phyloP scores from a whole-genome alignment of 2,888 invertebrate species.

The Nephrotoma flavescens region DNA sequence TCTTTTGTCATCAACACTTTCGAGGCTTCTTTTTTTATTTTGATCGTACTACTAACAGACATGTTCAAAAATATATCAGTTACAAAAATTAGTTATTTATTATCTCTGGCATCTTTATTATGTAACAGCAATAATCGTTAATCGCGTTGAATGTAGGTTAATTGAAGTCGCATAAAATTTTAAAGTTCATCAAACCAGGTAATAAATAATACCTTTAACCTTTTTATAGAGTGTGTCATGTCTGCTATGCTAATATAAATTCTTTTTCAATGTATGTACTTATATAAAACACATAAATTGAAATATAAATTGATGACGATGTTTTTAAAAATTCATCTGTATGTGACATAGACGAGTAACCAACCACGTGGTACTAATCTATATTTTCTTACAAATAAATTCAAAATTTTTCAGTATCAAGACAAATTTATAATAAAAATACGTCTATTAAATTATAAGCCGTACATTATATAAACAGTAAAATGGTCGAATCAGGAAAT shows the following conservation, averaged over 20 bases:
- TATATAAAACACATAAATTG: background rate
- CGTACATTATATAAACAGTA: background rate
- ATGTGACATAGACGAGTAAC: background rate
- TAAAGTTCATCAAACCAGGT: background rate
- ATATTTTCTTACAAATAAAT: background rate
- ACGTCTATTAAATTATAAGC: background rate
- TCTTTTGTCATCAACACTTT: too few species aligned
- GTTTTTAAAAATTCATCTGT: background rate
- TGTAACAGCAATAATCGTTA: too few species aligned
- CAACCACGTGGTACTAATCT: background rate
- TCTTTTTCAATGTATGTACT: background rate
- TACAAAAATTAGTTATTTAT: too few species aligned
- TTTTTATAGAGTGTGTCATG: background rate
- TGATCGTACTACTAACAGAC: too few species aligned
- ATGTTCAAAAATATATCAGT: too few species aligned
- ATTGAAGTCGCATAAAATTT: background rate
- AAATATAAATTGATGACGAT: background rate
- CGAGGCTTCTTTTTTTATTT: too few species aligned
- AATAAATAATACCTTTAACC: background rate
- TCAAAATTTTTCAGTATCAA: background rate
- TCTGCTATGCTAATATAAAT: background rate
- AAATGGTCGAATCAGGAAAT: background rate
- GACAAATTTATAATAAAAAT: background rate
- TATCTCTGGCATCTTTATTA: too few species aligned
- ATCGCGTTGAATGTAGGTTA: background rate